phyloP scores from a whole-genome alignment of 2,113 vertebrate species.

The Phalacrocorax aristotelis region DNA sequence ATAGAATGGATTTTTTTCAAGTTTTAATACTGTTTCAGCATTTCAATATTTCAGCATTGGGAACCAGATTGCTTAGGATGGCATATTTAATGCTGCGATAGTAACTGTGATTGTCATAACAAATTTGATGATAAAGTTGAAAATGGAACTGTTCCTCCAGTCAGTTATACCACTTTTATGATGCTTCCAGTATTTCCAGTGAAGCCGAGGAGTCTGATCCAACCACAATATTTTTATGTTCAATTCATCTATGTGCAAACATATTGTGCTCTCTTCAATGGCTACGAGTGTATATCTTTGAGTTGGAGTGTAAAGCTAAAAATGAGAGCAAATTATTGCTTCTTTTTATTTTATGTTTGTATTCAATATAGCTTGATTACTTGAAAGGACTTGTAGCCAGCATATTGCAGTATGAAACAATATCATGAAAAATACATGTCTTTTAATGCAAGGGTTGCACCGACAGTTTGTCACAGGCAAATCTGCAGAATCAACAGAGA shows the following conservation, averaged over 20 bases:
- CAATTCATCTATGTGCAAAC: conserved; percentile 50
- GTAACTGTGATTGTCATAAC: conserved; percentile 14
- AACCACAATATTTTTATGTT: conserved; percentile 47
- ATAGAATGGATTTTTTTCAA: background rate
- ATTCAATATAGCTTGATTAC: conserved; percentile 72
- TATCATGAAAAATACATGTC: conserved; percentile 79
- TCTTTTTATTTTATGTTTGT: conserved; percentile 71
- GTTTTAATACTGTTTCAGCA: background rate
- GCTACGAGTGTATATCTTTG: conserved; percentile 16
- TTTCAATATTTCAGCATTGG: conserved; percentile 25
- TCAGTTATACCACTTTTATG: background rate
- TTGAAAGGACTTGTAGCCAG: conserved; percentile 72
- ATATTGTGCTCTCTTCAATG: background rate
- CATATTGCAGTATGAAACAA: conserved; percentile 60
- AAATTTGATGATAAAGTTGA: conserved; percentile 26
- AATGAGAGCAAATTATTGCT: conserved; percentile 64
- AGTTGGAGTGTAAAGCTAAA: conserved; percentile 49
- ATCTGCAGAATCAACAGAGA: conserved; percentile 74
- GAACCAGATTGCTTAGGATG: background rate
- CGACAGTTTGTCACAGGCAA: conserved; percentile 69
- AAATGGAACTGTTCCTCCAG: conserved; percentile 24
- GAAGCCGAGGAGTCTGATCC: conserved; percentile 26
- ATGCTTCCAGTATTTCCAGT: background rate
- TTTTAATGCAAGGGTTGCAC: conserved; percentile 70
- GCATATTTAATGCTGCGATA: background rate